Base-by-base conservation (phyloP, 2,797 vertebrate species). In the Distichodus sexfasciatus region DNA sequence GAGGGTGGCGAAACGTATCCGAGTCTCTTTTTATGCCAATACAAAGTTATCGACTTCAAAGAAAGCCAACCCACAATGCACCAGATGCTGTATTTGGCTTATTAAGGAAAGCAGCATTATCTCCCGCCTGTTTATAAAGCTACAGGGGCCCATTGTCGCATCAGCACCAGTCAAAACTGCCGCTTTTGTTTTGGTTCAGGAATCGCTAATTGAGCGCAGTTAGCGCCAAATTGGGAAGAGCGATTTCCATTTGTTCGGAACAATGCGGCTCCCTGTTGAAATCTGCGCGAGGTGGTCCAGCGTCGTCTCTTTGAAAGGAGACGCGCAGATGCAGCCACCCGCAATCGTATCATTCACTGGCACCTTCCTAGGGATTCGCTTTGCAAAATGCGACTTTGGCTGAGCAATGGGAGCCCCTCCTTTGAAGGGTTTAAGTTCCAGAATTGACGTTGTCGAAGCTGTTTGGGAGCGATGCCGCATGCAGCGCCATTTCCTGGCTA, bases 271-370 rank as follows among this genome's bases (percentile, higher is more conserved):
- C 60, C 70, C 59, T 48, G 38, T 68, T 67, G 54, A 66, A 71
- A 68, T 51, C 47, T 71, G 69, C 76, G 63, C 53, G 35, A 68
- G 40, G 54, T 80, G 50, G 71, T 69, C 76, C 50, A 9, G 60
- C 26, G 55, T 60, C 55, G 31, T 54, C 33, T 40, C 24, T 53
- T 64, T 66, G 24, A 54, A 72, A 66, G 66, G 62, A 53, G 44
- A 19, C 10, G 54, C 14, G 21, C 62, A 35, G 48, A 44, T 19
- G 7, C 19, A 35, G 28, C 44, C n/a, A 21, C 54, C 62, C 38
- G 53, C 19, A 4, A 28, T 35, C 19, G 9, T 12, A 40, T 41
- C 17, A 10, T 50, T 41, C 26, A 29, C 24, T 28, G 19, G 47
- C 2, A 4, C 12, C 28, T 41, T 36, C 60, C 36, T 17, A 7